Percentiles rank a stretch among this genome's conserved stretches.
These are phyloP conservation scores for Neosalanx taihuensis DNA, from an alignment of 2,797 vertebrate genomes.

Conservation along the genomic window DNA sequence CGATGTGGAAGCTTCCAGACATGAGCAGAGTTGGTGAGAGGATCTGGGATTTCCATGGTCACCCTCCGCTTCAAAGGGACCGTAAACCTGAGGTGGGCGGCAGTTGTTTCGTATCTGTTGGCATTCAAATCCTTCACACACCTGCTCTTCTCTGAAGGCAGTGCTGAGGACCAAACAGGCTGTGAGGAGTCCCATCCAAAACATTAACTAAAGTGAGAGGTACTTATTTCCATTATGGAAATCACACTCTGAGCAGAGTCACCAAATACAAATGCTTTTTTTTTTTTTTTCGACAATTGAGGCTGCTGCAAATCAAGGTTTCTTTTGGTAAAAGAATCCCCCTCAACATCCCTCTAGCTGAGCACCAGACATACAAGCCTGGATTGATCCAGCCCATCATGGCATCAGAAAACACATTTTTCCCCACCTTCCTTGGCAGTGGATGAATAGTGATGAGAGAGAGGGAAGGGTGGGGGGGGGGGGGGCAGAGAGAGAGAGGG, in stretches of 20 bases:
- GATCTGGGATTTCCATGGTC: constrained; percentile 11
- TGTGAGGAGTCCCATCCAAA: no score
- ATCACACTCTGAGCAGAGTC: not conserved
- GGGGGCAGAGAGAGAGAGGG: no score
- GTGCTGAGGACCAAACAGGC: not conserved
- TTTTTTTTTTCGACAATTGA: not conserved
- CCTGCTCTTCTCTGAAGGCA: not conserved
- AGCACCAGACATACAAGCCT: constrained; percentile 34
- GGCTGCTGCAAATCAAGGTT: not conserved
- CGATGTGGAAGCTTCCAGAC: constrained; percentile 34
- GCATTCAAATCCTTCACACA: not conserved
- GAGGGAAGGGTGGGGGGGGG: no score
- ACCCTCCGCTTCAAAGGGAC: constrained; percentile 29
- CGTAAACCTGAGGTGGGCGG: constrained; percentile 5
- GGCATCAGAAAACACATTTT: constrained; percentile 56
- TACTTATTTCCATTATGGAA: no score
- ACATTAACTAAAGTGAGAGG: no score
- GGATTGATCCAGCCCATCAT: constrained; percentile 46
- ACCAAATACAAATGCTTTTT: not conserved
- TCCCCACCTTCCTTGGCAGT: constrained; percentile 55
- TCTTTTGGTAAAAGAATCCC: not conserved
- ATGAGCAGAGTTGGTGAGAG: not conserved
- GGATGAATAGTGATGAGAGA: constrained; percentile 63
- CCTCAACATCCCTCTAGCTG: not conserved
- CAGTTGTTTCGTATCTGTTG: constrained; percentile 12